Evolutionary conservation across 1,140 invertebrate species (phyloP).

Genomic region (Brachionus manjavacas): DNA sequence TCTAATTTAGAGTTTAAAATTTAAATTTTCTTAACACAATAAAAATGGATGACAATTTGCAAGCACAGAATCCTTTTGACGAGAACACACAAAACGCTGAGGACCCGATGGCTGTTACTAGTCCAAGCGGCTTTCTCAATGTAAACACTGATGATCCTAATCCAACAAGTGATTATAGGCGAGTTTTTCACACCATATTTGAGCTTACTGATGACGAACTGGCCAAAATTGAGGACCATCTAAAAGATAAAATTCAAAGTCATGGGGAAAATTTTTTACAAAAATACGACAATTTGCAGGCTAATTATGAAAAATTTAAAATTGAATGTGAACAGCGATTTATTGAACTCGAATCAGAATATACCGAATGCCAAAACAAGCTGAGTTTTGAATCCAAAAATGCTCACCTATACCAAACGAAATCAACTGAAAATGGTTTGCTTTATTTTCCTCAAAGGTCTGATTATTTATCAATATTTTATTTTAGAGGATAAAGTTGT

Average conservation of each 20-base stretch:
- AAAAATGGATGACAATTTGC: slow-evolving; percentile 7
- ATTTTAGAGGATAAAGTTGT: slow-evolving; percentile 18
- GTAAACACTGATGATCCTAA: background rate
- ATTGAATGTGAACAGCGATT: slow-evolving; percentile 39
- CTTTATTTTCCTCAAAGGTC: background rate
- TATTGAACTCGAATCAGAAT: slow-evolving; percentile 30
- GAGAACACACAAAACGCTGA: background rate
- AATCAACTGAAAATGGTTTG: slow-evolving; percentile 14
- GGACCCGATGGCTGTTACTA: background rate
- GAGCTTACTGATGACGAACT: slow-evolving; percentile 32
- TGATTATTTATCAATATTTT: background rate
- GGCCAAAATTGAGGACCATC: background rate
- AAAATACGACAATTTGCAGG: slow-evolving; percentile 29
- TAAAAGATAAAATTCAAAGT: slow-evolving; percentile 17
- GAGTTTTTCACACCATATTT: slow-evolving; percentile 14
- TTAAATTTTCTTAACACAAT: background rate
- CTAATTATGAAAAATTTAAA: slow-evolving; percentile 31
- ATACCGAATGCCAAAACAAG: slow-evolving; percentile 10
- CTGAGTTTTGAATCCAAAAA: slow-evolving; percentile 34
- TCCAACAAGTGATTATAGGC: background rate
- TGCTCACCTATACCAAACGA: slow-evolving; percentile 16
- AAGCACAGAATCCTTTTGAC: background rate
- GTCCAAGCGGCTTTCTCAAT: background rate
- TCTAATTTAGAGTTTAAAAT: background rate
- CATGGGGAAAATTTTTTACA: slow-evolving; percentile 21